Percentiles rank a stretch among this genome's conserved stretches.
phyloP scores from a whole-genome alignment of 2,888 invertebrate genomes.

The Celastrina argiolus region DNA sequence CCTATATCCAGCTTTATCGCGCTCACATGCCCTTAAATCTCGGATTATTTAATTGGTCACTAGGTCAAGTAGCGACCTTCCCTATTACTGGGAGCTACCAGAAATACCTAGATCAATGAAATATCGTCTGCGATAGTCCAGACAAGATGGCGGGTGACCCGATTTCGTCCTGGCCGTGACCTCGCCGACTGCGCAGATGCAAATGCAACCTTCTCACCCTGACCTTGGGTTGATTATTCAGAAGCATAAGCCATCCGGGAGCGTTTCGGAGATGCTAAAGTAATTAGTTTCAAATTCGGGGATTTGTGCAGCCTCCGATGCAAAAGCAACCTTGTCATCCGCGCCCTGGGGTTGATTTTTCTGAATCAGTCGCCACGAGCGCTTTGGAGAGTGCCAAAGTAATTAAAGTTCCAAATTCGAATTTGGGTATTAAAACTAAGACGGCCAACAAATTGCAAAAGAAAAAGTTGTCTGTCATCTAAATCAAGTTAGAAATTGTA shows the following conservation, averaged over 20 bases:
- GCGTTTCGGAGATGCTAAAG: background rate
- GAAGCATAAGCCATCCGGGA: background rate
- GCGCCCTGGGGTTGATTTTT: constrained; percentile 7
- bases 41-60: background rate
- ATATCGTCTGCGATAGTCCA: background rate
- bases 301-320: background rate
- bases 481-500: constrained; percentile 8
- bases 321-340: constrained; percentile 31
- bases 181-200: constrained; percentile 17
- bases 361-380: background rate
- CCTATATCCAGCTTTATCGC: too few species aligned
- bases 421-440: background rate
- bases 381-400: background rate
- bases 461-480: background rate
- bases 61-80: background rate
- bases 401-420: background rate
- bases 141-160: constrained; percentile 13
- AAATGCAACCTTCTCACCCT: constrained; percentile 32
- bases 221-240: constrained; percentile 10
- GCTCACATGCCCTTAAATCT: background rate
- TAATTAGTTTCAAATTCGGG: background rate
- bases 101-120: constrained; percentile 6
- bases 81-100: background rate
- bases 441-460: background rate
- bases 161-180: constrained; percentile 19